Percentiles rank a stretch among this genome's conserved stretches.
These are phyloP conservation scores for Nipponia nippon DNA, from an alignment of 2,113 vertebrate species.

Conservation along the genomic window DNA sequence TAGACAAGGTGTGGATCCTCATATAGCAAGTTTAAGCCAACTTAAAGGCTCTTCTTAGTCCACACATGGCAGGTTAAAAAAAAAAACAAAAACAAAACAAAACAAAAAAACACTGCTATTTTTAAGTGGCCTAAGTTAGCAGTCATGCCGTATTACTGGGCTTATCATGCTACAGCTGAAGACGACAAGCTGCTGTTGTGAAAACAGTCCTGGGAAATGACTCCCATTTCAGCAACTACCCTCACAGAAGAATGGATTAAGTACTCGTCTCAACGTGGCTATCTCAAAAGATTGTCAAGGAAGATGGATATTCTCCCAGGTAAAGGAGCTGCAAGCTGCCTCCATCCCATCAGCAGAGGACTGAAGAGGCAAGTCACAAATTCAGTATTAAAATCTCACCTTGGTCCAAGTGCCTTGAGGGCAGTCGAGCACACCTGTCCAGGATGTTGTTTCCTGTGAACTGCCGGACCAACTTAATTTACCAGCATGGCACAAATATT, in stretches of 20 bases:
- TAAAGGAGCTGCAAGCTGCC: background rate
- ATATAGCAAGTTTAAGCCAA: background rate
- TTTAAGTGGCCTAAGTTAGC: background rate
- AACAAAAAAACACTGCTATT: background rate
- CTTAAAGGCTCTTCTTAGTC: background rate
- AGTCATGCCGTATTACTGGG: background rate
- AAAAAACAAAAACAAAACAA: background rate
- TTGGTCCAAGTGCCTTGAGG: background rate
- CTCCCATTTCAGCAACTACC: background rate
- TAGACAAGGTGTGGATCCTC: background rate
- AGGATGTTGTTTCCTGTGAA: background rate
- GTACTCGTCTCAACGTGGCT: background rate
- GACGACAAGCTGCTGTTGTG: background rate
- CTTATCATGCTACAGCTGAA: background rate
- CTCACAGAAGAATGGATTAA: background rate
- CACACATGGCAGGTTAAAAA: background rate
- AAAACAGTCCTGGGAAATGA: background rate
- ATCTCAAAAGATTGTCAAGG: background rate
- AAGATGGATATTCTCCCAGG: background rate
- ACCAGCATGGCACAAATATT: background rate
- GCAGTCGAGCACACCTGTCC: background rate
- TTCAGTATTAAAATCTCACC: background rate
- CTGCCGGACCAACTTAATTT: background rate
- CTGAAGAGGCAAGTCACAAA: background rate
- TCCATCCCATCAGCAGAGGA: background rate